Evolutionary conservation across 2,888 invertebrate species (phyloP).

Genomic region (Agriopis aurantiaria): DNA sequence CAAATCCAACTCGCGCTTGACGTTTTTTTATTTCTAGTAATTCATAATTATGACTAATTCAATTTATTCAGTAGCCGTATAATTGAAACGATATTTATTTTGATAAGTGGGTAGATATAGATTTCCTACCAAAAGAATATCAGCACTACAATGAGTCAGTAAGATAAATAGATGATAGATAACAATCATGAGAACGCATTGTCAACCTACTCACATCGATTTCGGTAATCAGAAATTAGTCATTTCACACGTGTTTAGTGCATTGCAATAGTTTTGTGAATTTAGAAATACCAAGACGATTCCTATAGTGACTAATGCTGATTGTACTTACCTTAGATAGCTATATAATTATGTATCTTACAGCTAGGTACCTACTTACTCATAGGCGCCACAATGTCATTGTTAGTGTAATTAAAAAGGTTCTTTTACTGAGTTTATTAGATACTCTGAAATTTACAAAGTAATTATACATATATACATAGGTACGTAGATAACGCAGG

Average conservation of each 20-base stretch:
- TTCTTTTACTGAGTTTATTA: no score
- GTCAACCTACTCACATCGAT: slow-evolving; percentile 11
- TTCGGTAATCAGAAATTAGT: slow-evolving; percentile 39
- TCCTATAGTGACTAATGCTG: slow-evolving; percentile 2
- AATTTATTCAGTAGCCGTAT: slow-evolving; percentile 1
- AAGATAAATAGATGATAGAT: slow-evolving; percentile 31
- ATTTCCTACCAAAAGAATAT: slow-evolving; percentile 19
- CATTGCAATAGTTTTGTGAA: slow-evolving; percentile 12
- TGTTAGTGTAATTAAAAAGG: no score
- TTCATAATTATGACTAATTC: no score
- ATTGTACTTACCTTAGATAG: background rate
- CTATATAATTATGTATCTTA: background rate
- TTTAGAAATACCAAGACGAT: slow-evolving; percentile 5
- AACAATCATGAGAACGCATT: slow-evolving; percentile 32
- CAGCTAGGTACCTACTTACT: no score
- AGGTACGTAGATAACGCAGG: no score
- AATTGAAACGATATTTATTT: slow-evolving; percentile 7
- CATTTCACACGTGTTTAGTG: slow-evolving; percentile 30
- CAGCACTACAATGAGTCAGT: slow-evolving; percentile 37
- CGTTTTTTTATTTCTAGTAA: no score
- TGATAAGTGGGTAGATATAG: background rate
- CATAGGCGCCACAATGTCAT: no score
- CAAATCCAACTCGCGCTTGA: no score
- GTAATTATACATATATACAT: no score
- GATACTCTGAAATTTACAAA: no score